Conservation (phyloP, 2,888 invertebrate genomes). For the Myopa tessellatipennis region DNA sequence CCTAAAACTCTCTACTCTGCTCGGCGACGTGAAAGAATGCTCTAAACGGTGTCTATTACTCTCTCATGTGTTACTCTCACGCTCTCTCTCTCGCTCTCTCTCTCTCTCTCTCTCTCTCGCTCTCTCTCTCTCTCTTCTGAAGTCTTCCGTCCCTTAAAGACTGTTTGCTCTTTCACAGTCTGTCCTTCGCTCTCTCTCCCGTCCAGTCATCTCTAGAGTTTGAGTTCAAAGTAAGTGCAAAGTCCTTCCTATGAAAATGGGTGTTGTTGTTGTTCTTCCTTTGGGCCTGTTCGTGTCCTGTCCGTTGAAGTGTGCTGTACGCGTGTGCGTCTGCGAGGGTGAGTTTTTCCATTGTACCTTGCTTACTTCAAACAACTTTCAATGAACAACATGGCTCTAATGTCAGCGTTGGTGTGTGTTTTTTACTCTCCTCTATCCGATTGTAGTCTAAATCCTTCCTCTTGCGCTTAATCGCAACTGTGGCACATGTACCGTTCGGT, state of each 20-base stretch:
- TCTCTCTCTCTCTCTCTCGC: background rate
- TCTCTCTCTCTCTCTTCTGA: background rate
- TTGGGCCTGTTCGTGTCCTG: background rate
- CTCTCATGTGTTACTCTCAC: background rate
- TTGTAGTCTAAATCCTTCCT: background rate
- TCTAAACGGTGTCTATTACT: background rate
- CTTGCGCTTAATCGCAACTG: constrained; percentile 2
- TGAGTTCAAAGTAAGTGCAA: too few species aligned
- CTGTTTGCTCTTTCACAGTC: background rate
- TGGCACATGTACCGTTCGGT: constrained; percentile 15
- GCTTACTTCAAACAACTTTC: background rate
- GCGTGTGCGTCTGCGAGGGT: constrained; percentile 9
- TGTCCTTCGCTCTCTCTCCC: too few species aligned
- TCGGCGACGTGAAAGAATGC: too few species aligned
- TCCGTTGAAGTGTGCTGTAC: background rate
- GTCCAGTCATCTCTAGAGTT: too few species aligned
- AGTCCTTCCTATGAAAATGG: background rate
- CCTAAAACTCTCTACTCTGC: background rate
- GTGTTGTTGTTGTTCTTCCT: background rate
- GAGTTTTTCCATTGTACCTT: background rate
- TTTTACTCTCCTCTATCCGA: constrained; percentile 7
- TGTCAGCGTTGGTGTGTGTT: constrained; percentile 8
- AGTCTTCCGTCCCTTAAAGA: background rate
- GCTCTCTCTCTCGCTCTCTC: constrained; percentile 10
- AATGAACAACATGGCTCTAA: background rate